phyloP scores from a whole-genome alignment of 2,113 vertebrate species.

The Neolamprologus fasciatus region DNA sequence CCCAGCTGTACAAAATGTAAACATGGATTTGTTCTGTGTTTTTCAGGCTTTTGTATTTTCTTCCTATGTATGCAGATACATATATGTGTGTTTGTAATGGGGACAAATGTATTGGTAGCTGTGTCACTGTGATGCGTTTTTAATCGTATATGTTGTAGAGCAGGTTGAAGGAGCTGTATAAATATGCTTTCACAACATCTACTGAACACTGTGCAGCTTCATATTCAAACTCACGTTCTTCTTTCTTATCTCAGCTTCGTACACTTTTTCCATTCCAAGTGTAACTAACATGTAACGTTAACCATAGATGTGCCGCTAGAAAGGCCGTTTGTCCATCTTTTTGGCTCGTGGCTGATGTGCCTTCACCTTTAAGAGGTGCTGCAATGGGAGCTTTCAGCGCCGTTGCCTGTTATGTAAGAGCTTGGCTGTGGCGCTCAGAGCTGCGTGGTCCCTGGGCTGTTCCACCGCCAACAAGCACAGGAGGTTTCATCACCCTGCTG shows the following conservation, averaged over 20 bases:
- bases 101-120: neutral
- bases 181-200: neutral
- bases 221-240: neutral
- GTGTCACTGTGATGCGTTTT: neutral
- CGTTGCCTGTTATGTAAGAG: constrained; percentile 46
- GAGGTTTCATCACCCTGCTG: constrained; percentile 33
- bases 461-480: constrained; percentile 27
- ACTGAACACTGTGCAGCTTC: neutral
- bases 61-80: rapidly evolving
- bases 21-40: rapidly evolving
- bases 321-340: neutral
- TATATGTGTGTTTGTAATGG: neutral
- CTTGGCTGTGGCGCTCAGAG: constrained; percentile 17
- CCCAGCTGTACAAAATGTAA: neutral
- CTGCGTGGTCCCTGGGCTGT: constrained; percentile 18
- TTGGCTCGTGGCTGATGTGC: neutral
- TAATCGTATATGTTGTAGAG: neutral
- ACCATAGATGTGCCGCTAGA: neutral
- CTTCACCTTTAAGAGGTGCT: constrained; percentile 15
- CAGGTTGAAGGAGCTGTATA: neutral
- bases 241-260: neutral
- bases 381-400: constrained; percentile 1
- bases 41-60: neutral
- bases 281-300: neutral
- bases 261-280: neutral